Conservation (phyloP, 2,113 vertebrate genomes). For the Choloepus hoffmanni region DNA sequence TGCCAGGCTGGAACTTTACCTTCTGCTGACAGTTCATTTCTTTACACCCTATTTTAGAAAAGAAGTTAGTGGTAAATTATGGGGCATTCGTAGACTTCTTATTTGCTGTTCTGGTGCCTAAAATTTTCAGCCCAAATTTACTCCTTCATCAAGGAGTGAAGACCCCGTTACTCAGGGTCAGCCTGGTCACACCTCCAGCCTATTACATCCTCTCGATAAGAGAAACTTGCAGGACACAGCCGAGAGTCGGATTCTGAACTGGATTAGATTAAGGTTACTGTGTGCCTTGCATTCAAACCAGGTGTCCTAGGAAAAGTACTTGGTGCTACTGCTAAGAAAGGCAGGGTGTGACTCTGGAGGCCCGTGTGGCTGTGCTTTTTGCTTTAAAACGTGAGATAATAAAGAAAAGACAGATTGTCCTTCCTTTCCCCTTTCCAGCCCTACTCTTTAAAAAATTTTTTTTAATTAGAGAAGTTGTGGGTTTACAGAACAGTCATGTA, state of each 20-base stretch:
- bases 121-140: neutral
- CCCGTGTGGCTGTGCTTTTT: accelerated
- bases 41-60: slow-evolving; percentile 52
- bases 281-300: neutral
- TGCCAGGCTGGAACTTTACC: slow-evolving; percentile 38
- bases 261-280: neutral
- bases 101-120: neutral
- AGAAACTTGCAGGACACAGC: neutral
- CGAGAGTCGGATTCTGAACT: neutral
- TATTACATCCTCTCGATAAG: neutral
- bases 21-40: slow-evolving; percentile 58
- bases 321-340: accelerated
- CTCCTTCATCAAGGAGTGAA: accelerated
- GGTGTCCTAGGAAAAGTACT: neutral
- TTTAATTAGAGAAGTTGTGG: too few relatives aligned
- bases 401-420: neutral
- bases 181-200: accelerated
- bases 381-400: neutral
- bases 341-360: neutral
- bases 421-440: too few relatives aligned
- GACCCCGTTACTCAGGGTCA: accelerated
- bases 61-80: neutral
- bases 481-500: too few relatives aligned
- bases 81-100: neutral
- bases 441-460: too few relatives aligned